Conservation (phyloP, 2,888 invertebrate genomes). For the Stegophylla sp. region DNA sequence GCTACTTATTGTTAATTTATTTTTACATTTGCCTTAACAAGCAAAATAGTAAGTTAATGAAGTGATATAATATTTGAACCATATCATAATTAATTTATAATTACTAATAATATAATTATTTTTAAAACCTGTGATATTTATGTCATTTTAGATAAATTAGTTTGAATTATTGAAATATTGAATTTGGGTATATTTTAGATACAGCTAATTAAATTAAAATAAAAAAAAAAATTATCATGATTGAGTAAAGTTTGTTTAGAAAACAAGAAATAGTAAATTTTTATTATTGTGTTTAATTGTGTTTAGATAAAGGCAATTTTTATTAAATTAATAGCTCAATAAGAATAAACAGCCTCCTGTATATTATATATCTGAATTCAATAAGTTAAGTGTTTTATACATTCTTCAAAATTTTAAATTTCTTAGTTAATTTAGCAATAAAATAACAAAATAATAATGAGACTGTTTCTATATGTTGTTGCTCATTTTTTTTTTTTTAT, state of each 20-base stretch:
- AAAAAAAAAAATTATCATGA: too few species aligned
- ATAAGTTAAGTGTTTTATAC: neutral
- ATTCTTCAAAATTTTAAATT: neutral
- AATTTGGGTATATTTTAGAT: neutral
- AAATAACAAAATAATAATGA: slow-evolving; percentile 1
- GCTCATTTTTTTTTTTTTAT: slow-evolving; percentile 24
- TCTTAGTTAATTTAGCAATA: slow-evolving; percentile 20
- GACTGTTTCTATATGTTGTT: slow-evolving; percentile 12
- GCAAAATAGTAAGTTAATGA: neutral
- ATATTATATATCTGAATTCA: too few species aligned
- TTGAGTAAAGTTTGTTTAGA: too few species aligned
- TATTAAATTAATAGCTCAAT: too few species aligned
- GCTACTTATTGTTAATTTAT: neutral
- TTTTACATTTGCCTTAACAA: neutral
- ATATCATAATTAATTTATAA: neutral
- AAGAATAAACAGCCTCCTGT: too few species aligned
- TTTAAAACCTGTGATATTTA: neutral
- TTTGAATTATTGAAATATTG: neutral
- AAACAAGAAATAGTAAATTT: too few species aligned
- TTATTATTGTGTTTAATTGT: too few species aligned
- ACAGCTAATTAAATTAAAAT: too few species aligned
- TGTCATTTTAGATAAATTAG: neutral
- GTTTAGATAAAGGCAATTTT: too few species aligned
- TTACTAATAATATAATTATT: neutral
- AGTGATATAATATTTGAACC: neutral